Evolutionary conservation across 2,113 vertebrate genomes (phyloP).

Genomic region (Callithrix jacchus): DNA sequence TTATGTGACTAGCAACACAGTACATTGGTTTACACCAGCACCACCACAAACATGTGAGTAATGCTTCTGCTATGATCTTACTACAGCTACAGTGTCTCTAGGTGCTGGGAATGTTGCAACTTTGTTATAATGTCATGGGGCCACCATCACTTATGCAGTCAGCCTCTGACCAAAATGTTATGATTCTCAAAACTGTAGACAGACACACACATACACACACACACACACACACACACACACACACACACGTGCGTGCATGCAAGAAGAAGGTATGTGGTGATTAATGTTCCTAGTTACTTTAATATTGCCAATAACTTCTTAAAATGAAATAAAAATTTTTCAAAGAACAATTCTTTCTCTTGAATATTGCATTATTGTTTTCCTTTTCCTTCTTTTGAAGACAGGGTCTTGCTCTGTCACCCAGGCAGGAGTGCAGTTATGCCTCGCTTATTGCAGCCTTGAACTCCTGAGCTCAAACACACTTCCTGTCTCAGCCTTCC

Average conservation of each 20-base stretch:
- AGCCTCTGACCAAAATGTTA: neutral
- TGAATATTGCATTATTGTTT: neutral
- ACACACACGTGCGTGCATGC: neutral
- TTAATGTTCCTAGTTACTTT: constrained; percentile 19
- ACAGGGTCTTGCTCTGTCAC: no score
- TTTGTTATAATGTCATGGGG: neutral
- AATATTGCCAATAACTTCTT: constrained; percentile 28
- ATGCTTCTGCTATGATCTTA: neutral
- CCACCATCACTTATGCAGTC: neutral
- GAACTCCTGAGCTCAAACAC: no score
- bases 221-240: neutral
- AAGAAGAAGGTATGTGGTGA: neutral
- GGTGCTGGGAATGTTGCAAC: neutral
- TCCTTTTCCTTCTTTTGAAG: no score
- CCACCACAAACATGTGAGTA: neutral
- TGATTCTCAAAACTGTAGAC: neutral
- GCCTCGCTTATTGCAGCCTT: no score
- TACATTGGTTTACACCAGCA: neutral
- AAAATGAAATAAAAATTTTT: constrained; percentile 54
- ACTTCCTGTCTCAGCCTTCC: no score
- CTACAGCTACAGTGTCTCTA: no score
- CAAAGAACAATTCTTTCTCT: neutral
- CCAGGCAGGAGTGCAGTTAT: no score
- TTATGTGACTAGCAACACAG: neutral
- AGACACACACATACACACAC: no score